Base-by-base conservation (phyloP, 2,888 invertebrate species). In the Cantharis rustica region DNA sequence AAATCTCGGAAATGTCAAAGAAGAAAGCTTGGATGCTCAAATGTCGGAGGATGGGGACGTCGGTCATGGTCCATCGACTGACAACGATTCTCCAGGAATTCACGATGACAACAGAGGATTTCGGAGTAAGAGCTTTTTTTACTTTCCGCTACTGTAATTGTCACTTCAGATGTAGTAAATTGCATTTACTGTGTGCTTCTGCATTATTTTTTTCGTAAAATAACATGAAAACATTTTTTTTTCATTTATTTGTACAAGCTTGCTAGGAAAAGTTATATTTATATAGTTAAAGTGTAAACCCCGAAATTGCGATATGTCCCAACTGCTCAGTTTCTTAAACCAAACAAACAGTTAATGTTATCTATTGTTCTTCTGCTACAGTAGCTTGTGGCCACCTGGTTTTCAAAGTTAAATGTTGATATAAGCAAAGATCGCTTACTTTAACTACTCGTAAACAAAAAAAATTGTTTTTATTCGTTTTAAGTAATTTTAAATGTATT, bases 1-100 rank as follows among this genome's bases (percentile, higher is more conserved):
- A 63, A 84, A 88, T 16, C 83, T 84, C 15, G 82, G 81, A 10
- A 79, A 80, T 47, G 88, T 89, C 66, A 89, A 90, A 82, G 90
- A 90, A 81, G 91, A 91, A 85, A 91, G 91, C 81, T 86, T 90
- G 84, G 91, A 91, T 84, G 90, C 90, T 79, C 90, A 90, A 83
- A 88, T 89, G 85, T 90, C 90, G 79, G 91, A 91, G 86, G 91
- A 91, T 84, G 90, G 90, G 81, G 91, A 91, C 83, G 88, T 88
- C 83, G 89, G 84, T 70, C 88, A 87, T 76, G 86, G 86, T 85
- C 85, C 85, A 66, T 81, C 84, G 13, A 85, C 86, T 68, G 86
- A 86, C 80, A 85, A 85, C 78, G 87, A 88, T 77, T 86, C 87
- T 61, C 86, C 86, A 10, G 86, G 85, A 73, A 86, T 87, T 63